Base-by-base conservation (phyloP, 2,888 invertebrate genomes). In the Drosophila tripunctata region DNA sequence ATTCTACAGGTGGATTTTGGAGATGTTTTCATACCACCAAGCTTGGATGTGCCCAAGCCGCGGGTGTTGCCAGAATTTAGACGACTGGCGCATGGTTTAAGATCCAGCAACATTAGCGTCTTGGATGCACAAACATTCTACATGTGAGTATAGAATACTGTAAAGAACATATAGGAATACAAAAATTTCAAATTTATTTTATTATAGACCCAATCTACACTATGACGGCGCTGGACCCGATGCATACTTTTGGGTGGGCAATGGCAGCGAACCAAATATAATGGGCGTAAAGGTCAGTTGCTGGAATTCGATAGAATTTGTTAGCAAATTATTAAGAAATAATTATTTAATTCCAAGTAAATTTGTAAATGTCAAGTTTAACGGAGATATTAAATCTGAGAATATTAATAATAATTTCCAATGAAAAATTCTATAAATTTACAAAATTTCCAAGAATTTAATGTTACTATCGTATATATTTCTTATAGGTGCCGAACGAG, bases 211-310 rank as follows among this genome's bases (percentile, higher is more conserved):
- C 5, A 97, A 97, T 92, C 92, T 98, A 78, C 97, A 97, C 88
- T 98, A 97, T 89, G 97, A 98, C 85, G 97, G 97, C 24, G 96
- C 95, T 1, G 97, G 97, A 0, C 97, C 97, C 0, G 97, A 97
- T 89, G 97, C 97, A 0, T 97, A 96, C 91, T 98, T 98, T 92
- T 97, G 96, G 96, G 97, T 97, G n/a, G 97, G 98, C 12, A 97
- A 95, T 81, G 97, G 97, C 3, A 92, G 94, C 0, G 95, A 96
- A 75, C 97, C 97, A 0, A 94, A 94, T 82, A 93, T 95, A 14
- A 94, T 95, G 91, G 97, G 97, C 22, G 94, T 95, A 77, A 97
- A 97, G 93, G 95, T 94, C 14, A 10, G 65, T 38, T 14, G 2
- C n/a, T n/a, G n/a, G n/a, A n/a, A n/a, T n/a, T n/a, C n/a, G n/a